Base-by-base conservation (phyloP, 2,888 invertebrate species). In the Oscheius myriophilus region DNA sequence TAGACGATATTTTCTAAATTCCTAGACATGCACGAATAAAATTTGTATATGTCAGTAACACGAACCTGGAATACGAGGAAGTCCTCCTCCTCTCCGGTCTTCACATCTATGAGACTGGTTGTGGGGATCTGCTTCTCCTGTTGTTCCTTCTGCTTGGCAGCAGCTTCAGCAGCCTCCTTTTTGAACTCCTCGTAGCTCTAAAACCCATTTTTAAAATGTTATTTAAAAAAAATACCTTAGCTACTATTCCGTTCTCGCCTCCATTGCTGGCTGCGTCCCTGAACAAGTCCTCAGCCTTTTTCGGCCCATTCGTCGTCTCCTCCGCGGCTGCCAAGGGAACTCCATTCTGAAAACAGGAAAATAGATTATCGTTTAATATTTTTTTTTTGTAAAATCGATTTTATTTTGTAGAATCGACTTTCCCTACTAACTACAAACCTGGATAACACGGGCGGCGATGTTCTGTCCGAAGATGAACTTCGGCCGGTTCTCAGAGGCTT, bases 21-120 rank as follows among this genome's bases (percentile, higher is more conserved):
- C n/a, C n/a, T n/a, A n/a, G n/a, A n/a, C n/a, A n/a, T n/a, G n/a
- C n/a, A n/a, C n/a, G n/a, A n/a, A n/a, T n/a, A n/a, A n/a, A n/a
- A n/a, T n/a, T n/a, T n/a, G n/a, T n/a, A n/a, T n/a, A n/a, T n/a
- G n/a, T n/a, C n/a, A n/a, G n/a, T n/a, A 46, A 49, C 45, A 42
- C 52, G 33, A 26, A 82, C 84, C 68, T 81, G 74, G 55, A 78
- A 73, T 14, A 84, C 66, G 49, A 74, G 81, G 3, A 67, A 62
- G 57, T 84, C 84, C 33, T 70, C 73, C 68, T 84, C 84, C 59
- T 84, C 84, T 33, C 84, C 84, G 45, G 84, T 84, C 12, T 73
- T 80, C n/a, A 79, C 71, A 16, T 75, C 73, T 18, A 79, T 70
- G 9, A 78, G 67, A 25, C 72, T 72, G 0, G 79, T 79, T 14